phyloP scores from a whole-genome alignment of 2,113 vertebrate species.

The Myotis brandtii region DNA sequence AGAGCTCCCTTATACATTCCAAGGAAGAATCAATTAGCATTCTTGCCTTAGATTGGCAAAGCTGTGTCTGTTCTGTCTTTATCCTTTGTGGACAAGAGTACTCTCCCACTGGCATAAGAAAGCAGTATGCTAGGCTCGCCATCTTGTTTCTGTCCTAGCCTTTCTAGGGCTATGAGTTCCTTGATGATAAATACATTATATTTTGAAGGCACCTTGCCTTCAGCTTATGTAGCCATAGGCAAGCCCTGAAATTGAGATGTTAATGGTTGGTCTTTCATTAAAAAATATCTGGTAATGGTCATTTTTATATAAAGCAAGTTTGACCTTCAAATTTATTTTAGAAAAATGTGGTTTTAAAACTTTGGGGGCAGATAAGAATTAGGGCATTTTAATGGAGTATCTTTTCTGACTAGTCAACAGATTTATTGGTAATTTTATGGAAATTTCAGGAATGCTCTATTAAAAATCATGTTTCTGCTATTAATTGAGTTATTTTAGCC shows the following conservation, averaged over 20 bases:
- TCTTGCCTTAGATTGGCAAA: neutral
- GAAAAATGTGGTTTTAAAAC: slow-evolving; percentile 7
- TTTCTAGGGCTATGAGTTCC: neutral
- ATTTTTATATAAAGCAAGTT: slow-evolving; percentile 46
- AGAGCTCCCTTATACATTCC: neutral
- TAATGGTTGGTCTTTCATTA: neutral
- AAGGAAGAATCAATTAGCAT: neutral
- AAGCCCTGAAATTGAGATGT: slow-evolving; percentile 41
- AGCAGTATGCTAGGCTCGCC: neutral
- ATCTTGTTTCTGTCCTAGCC: neutral
- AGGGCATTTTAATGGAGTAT: neutral
- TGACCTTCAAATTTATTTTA: slow-evolving; percentile 10
- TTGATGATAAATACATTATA: slow-evolving; percentile 14
- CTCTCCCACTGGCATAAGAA: neutral
- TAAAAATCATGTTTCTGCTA: neutral
- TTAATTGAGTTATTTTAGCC: slow-evolving; percentile 35
- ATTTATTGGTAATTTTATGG: slow-evolving; percentile 47
- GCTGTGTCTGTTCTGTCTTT: neutral
- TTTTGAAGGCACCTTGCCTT: neutral
- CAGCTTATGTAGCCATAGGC: neutral
- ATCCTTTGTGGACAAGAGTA: neutral
- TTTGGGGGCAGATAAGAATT: neutral
- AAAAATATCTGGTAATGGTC: neutral
- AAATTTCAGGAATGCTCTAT: neutral
- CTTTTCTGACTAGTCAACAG: neutral